Percentiles rank a stretch among this genome's conserved stretches.
These are phyloP conservation scores for Pseudochirops cupreus DNA, from an alignment of 2,797 vertebrate genomes.

Conservation along the genomic window DNA sequence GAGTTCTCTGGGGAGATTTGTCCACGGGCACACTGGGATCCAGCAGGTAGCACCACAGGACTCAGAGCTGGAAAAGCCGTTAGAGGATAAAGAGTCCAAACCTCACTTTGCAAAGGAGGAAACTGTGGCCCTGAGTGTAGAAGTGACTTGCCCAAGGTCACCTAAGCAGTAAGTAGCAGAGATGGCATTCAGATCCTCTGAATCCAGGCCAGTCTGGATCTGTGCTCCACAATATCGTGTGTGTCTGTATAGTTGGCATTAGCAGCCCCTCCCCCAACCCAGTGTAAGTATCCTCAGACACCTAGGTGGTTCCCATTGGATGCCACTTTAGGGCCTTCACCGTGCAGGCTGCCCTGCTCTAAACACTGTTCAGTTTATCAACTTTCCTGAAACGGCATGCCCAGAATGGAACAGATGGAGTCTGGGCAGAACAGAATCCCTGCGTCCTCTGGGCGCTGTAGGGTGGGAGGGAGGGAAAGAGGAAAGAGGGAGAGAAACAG, in stretches of 20 bases:
- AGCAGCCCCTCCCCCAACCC: not conserved
- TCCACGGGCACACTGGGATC: not conserved
- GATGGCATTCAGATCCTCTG: not conserved
- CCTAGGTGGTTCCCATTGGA: not conserved
- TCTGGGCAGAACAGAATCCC: not conserved
- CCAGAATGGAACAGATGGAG: not conserved
- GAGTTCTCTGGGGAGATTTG: not conserved
- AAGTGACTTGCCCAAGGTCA: not conserved
- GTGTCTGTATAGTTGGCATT: not conserved
- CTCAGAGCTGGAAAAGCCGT: not conserved
- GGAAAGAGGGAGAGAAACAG: not conserved
- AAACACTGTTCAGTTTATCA: not conserved
- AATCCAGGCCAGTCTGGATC: not conserved
- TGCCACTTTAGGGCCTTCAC: not conserved
- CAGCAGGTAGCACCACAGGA: not conserved
- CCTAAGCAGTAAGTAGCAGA: not conserved
- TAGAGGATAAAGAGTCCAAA: not conserved
- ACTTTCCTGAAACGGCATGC: not conserved
- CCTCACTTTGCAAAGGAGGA: not conserved
- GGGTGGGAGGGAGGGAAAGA: not conserved
- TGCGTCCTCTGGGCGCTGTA: not conserved
- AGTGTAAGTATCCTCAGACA: not conserved
- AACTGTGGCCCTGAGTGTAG: not conserved
- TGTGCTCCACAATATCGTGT: not conserved
- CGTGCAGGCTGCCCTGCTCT: not conserved